phyloP scores from a whole-genome alignment of 2,113 vertebrate species.

The Callithrix jacchus region DNA sequence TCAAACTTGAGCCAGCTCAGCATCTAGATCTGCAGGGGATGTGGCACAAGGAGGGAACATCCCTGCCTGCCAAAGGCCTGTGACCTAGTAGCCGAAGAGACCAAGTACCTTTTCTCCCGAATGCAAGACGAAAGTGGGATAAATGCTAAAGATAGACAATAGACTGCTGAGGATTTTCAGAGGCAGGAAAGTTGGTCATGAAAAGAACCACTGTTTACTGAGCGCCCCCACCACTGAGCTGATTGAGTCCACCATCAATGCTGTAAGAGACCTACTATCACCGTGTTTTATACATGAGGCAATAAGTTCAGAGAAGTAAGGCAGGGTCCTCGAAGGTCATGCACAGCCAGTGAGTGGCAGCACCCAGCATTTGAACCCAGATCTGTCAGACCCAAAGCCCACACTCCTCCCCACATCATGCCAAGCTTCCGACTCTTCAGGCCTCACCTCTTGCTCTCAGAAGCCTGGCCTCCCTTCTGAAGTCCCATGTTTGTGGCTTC shows the following conservation, averaged over 20 bases:
- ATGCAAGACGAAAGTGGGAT: no score
- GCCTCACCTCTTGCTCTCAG: not conserved
- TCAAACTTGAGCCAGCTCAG: not conserved
- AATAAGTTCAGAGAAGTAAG: not conserved
- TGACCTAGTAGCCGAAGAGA: not conserved
- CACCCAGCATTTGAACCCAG: not conserved
- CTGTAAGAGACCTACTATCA: not conserved
- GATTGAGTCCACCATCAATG: not conserved
- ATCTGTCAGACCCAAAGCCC: not conserved
- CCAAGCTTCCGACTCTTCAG: not conserved
- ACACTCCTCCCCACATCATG: accelerated
- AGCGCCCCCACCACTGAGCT: no score
- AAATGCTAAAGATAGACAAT: not conserved
- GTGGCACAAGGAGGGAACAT: not conserved
- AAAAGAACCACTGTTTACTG: not conserved
- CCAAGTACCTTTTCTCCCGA: not conserved
- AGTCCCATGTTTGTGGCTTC: not conserved
- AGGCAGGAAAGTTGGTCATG: not conserved
- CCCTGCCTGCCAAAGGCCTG: not conserved
- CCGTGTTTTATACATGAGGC: not conserved
- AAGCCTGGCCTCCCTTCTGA: not conserved
- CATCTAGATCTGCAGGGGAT: not conserved
- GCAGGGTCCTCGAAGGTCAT: not conserved
- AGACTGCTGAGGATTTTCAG: not conserved
- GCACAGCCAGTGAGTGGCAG: not conserved